Evolutionary conservation across 2,888 invertebrate species (phyloP).

Genomic region (Apotomis betuletana): DNA sequence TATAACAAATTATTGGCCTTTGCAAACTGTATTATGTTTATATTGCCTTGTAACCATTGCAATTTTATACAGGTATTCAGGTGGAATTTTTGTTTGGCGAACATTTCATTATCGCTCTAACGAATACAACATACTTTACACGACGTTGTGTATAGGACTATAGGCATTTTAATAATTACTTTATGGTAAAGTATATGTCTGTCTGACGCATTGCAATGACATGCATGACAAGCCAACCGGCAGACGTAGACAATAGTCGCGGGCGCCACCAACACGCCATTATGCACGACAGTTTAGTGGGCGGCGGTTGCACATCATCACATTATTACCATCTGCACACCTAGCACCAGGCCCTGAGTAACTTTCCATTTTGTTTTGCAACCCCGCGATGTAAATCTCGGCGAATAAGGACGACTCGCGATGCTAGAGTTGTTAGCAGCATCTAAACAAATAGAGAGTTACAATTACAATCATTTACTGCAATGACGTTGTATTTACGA

Average conservation of each 20-base stretch:
- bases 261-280: slow-evolving; percentile 72
- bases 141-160: neutral
- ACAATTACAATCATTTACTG: slow-evolving; percentile 54
- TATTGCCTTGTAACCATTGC: neutral
- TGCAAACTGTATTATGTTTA: slow-evolving; percentile 24
- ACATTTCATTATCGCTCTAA: neutral
- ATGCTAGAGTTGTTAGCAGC: slow-evolving; percentile 70
- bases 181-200: slow-evolving; percentile 30
- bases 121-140: neutral
- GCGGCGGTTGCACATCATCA: slow-evolving; percentile 78
- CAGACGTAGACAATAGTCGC: slow-evolving; percentile 62
- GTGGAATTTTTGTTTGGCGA: slow-evolving; percentile 1
- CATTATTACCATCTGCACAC: slow-evolving; percentile 64
- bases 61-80: slow-evolving; percentile 6
- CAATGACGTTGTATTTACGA: slow-evolving; percentile 54
- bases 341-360: slow-evolving; percentile 63
- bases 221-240: slow-evolving; percentile 47
- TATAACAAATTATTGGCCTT: slow-evolving; percentile 7
- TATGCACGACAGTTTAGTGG: slow-evolving; percentile 65
- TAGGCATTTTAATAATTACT: neutral
- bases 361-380: slow-evolving; percentile 80
- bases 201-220: slow-evolving; percentile 53
- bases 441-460: slow-evolving; percentile 80
- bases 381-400: slow-evolving; percentile 60
- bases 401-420: slow-evolving; percentile 72